phyloP scores from a whole-genome alignment of 2,797 vertebrate species.

The Fratercula arctica region DNA sequence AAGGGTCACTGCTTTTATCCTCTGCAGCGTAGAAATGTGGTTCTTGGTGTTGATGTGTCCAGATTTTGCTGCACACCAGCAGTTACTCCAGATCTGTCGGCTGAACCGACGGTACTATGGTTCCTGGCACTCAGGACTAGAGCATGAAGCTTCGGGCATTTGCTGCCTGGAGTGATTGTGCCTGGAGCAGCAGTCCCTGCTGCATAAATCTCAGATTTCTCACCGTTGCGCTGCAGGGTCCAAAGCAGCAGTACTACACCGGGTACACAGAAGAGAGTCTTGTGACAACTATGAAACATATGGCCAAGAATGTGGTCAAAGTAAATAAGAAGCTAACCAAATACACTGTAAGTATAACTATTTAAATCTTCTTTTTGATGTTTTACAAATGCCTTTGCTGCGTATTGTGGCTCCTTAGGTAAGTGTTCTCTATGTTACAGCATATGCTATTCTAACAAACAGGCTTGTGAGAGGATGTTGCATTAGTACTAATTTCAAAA shows the following conservation, averaged over 20 bases:
- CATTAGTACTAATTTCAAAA: not conserved
- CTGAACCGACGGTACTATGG: not conserved
- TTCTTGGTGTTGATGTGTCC: not conserved
- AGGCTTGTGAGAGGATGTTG: not conserved
- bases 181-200: not conserved
- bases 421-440: not conserved
- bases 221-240: constrained; percentile 30
- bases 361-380: not conserved
- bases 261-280: constrained; percentile 75
- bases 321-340: constrained; percentile 76
- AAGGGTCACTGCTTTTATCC: not conserved
- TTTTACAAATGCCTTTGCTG: not conserved
- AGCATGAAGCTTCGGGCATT: fast-evolving
- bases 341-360: constrained; percentile 72
- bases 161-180: not conserved
- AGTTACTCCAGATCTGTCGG: not conserved
- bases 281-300: constrained; percentile 73
- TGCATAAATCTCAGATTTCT: not conserved
- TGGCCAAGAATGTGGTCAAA: constrained; percentile 80
- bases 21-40: not conserved
- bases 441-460: not conserved
- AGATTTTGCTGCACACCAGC: not conserved
- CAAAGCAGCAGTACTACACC: constrained; percentile 77
- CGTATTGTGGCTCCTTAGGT: not conserved
- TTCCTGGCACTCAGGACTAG: not conserved